A percentile compares a stretch with the other conserved stretches of the same genome.
Conservation (phyloP, 2,113 vertebrate species). For the Percina caprodes region DNA sequence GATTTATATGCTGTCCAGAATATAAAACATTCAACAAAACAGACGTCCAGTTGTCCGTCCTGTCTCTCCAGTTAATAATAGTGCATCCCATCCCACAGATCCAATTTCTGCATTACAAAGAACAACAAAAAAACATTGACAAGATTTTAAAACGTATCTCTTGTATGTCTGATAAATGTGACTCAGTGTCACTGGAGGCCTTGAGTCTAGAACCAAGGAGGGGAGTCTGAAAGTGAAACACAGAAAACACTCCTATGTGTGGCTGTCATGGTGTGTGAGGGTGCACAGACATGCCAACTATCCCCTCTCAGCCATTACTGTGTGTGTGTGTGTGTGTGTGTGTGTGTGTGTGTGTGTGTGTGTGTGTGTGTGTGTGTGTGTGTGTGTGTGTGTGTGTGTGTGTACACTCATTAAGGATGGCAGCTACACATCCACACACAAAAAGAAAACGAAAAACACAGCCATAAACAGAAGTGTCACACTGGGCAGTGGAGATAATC, state of each 20-base stretch:
- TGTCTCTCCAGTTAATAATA: constrained; percentile 2
- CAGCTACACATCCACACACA: constrained; percentile 22
- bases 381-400: neutral
- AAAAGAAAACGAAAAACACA: constrained; percentile 6
- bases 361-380: neutral
- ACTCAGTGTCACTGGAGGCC: constrained; percentile 44
- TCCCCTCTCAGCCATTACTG: no score
- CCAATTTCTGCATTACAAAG: constrained; percentile 5
- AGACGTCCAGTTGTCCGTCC: no score
- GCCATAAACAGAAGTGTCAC: constrained; percentile 43
- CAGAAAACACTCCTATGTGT: no score
- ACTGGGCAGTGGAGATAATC: constrained; percentile 32
- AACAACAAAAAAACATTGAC: constrained; percentile 22
- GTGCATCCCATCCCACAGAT: constrained; percentile 3
- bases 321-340: no score
- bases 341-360: neutral
- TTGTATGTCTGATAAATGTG: constrained; percentile 54
- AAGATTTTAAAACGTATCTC: constrained; percentile 37
- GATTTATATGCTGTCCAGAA: constrained; percentile 17
- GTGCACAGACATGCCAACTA: no score
- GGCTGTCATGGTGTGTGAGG: no score
- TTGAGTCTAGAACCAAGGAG: neutral
- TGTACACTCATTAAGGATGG: constrained; percentile 34
- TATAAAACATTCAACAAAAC: constrained; percentile 28
- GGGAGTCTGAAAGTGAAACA: no score